Percentiles rank a stretch among this genome's conserved stretches.
These are phyloP conservation scores for Cephus rjabovi DNA, from an alignment of 2,888 invertebrate species.

Conservation along the genomic window DNA sequence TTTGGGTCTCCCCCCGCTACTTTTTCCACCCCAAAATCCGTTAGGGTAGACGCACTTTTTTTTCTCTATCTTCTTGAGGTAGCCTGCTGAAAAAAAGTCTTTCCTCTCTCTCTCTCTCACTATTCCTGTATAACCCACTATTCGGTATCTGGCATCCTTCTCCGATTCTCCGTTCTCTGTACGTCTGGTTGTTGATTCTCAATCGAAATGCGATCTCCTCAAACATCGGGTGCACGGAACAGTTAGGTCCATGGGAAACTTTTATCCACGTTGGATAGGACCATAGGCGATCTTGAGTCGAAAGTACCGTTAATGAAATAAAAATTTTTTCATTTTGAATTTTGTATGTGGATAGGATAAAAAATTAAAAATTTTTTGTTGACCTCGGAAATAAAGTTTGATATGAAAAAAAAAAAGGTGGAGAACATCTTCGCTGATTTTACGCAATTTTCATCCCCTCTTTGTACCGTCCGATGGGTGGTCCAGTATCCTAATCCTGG, in stretches of 20 bases:
- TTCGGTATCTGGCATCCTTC: no score
- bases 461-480: slow-evolving; percentile 44
- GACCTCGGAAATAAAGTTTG: no score
- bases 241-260: slow-evolving; percentile 59
- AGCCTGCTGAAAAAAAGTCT: no score
- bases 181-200: slow-evolving; percentile 56
- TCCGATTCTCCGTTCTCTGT: not conserved
- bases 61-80: slow-evolving; percentile 31
- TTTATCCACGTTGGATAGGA: no score
- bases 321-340: not conserved
- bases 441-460: slow-evolving; percentile 24
- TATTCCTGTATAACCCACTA: not conserved
- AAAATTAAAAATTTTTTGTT: no score
- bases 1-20: slow-evolving; percentile 23
- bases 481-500: slow-evolving; percentile 61
- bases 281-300: no score
- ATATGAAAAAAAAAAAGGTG: no score
- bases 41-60: slow-evolving; percentile 53
- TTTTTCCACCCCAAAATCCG: slow-evolving; percentile 56
- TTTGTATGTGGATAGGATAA: not conserved
- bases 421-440: slow-evolving; percentile 19
- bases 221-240: slow-evolving; percentile 52
- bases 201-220: slow-evolving; percentile 66
- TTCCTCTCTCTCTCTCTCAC: not conserved
- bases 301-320: not conserved